phyloP scores from a whole-genome alignment of 2,888 invertebrate species.

The Lysandra coridon region DNA sequence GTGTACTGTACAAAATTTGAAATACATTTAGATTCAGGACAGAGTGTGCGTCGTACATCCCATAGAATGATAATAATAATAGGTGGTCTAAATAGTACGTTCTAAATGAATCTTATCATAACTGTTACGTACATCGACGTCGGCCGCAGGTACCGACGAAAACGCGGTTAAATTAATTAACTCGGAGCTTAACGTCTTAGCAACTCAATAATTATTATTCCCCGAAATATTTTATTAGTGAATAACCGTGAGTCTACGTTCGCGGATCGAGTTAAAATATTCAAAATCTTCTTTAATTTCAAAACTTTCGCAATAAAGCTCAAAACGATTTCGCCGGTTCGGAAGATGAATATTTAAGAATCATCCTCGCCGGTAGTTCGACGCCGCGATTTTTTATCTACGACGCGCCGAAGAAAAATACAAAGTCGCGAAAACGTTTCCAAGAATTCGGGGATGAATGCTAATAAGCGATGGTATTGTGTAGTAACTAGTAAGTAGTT shows the following conservation, averaged over 20 bases:
- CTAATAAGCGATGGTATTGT: background rate
- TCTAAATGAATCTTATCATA: background rate
- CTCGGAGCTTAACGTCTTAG: background rate
- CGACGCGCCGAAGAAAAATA: background rate
- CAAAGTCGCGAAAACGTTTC: background rate
- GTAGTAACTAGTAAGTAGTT: background rate
- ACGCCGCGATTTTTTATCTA: background rate
- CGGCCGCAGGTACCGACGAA: background rate
- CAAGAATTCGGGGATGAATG: background rate
- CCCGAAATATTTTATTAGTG: background rate
- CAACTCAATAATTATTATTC: background rate
- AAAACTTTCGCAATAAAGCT: conserved; percentile 19
- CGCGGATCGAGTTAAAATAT: conserved; percentile 14
- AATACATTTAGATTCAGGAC: background rate
- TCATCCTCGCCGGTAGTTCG: background rate
- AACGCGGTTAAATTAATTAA: background rate
- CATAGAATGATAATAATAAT: too few species aligned
- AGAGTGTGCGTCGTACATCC: background rate
- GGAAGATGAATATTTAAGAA: conserved; percentile 23
- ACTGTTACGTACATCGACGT: background rate
- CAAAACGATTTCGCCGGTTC: conserved; percentile 2
- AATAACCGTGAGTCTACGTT: background rate
- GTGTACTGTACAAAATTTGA: background rate
- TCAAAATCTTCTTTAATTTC: conserved; percentile 19
- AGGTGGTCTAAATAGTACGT: too few species aligned